Evolutionary conservation across 2,888 invertebrate species (phyloP), one percentile per base, ranked within the genome.

Genomic region (Galeopsomyia nigrocyanea): DNA sequence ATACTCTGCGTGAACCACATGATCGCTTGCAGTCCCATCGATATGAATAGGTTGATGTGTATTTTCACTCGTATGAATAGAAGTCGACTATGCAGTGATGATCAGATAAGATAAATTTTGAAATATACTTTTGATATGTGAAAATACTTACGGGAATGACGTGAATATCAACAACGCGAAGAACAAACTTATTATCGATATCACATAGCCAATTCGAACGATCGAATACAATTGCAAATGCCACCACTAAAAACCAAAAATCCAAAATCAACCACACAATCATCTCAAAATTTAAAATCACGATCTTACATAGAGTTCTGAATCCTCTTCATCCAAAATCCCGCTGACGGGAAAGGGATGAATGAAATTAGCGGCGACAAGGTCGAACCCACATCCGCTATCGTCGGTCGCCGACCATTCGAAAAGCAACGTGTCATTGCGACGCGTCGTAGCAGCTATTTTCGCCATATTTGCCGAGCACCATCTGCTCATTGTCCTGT

Each of bases 401-500:
- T 17, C 49, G 19, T 71, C 61, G 16, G 10, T 7, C 7, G 53
- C 49, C 0, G 6, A 19, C 65, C 71, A 71, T 53, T 66, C 47
- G 60, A 31, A 47, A 16, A 61, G 19, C 10, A 13, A 7, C 19
- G 47, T 66, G n/a, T 56, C 17, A 49, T 61, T 61, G 55, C 31
- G 5, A 21, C 14, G 53, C 13, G n/a, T n/a, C n/a, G n/a, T n/a
- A n/a, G 39, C 39, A 10, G 53, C 56, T 57, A 71, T 65, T 57
- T 60, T 21, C 13, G 26, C 46, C 6, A 66, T 19, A 31, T 49
- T 55, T 49, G 55, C 31, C 21, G 49, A 49, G 10, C 65, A 71
- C 71, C 71, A 71, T 71, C 71, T 71, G 65, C 16, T 71, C 13
- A 66, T 55, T 16, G 65, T 47, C 53, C n/a, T 55, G 1, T 65